A percentile compares a stretch with the other conserved stretches of the same genome.
Evolutionary conservation across 2,113 vertebrate genomes (phyloP).

Genomic region (Otus sunia): DNA sequence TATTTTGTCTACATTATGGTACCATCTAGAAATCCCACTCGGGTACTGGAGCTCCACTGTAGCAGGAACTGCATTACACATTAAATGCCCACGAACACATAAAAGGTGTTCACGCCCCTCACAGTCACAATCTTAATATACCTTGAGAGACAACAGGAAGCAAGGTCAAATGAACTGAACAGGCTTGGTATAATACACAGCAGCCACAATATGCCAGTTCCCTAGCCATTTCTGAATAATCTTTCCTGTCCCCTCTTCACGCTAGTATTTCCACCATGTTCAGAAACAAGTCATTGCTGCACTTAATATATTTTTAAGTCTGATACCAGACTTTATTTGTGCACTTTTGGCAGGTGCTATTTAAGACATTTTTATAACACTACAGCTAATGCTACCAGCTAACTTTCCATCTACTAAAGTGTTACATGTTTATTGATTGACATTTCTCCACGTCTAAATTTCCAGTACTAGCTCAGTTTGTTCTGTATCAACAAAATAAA

Average conservation of each 20-base stretch:
- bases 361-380: conserved; percentile 17
- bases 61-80: not conserved
- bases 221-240: not conserved
- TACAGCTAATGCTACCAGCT: conserved; percentile 5
- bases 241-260: not conserved
- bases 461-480: conserved; percentile 20
- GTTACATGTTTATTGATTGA: conserved; percentile 39
- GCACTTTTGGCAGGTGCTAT: not conserved
- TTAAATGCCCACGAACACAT: not conserved
- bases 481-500: conserved; percentile 24
- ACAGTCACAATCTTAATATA: not conserved
- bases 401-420: conserved; percentile 28
- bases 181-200: not conserved
- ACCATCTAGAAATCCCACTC: not conserved
- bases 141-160: not conserved
- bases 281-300: not conserved
- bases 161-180: not conserved
- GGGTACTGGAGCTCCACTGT: not conserved
- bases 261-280: not conserved
- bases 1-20: not conserved
- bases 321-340: not conserved
- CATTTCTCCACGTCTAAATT: not conserved
- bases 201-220: not conserved
- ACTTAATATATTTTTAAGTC: not conserved
- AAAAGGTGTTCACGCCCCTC: not conserved